Evolutionary conservation across 1,140 invertebrate species (phyloP), one percentile per base, ranked within the genome.

Genomic region (Lepidurus apus): DNA sequence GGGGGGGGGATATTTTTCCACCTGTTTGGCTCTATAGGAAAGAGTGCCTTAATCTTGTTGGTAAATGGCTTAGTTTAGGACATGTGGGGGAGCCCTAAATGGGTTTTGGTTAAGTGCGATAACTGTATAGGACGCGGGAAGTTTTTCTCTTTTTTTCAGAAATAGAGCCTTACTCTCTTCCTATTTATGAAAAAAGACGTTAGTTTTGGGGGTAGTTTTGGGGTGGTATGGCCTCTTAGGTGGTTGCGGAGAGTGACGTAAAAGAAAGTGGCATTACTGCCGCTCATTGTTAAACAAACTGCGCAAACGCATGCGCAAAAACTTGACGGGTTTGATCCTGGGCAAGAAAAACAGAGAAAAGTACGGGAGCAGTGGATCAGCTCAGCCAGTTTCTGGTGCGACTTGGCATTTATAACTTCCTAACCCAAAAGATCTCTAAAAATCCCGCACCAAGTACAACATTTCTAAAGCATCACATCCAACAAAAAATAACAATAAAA

Each of bases 271-370:
- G 11, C 47, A 65, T 65, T 65, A 9, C 17, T 65, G 21, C n/a
- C 53, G 10, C n/a, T n/a, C 53, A 65, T 13, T 65, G 17, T 21
- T n/a, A 7, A 0, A 65, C 53, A 65, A 65, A 9, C 53, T 65
- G 53, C 53, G 53, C 53, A 65, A 65, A 65, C 53, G 53, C 53
- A 65, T 21, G 53, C 53, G 53, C 53, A 21, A 21, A 13, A 7
- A 4, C 21, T 17, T 21, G 6, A 65, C 17, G 8, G 17, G 53
- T 65, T 65, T 65, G 53, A 21, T 65, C 53, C 53, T 65, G 17
- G 21, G 53, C 53, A 65, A 11, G 53, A 65, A 65, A 65, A 65
- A 65, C 9, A 65, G 53, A 65, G 53, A n/a, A 65, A 65, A 65
- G 34, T 34, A 34, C 34, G 2, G 4, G 34, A 34, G 34, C 34